Evolutionary conservation across 2,797 vertebrate species (phyloP), one percentile per base, ranked within the genome.

Genomic region (Sylvilagus floridanus): DNA sequence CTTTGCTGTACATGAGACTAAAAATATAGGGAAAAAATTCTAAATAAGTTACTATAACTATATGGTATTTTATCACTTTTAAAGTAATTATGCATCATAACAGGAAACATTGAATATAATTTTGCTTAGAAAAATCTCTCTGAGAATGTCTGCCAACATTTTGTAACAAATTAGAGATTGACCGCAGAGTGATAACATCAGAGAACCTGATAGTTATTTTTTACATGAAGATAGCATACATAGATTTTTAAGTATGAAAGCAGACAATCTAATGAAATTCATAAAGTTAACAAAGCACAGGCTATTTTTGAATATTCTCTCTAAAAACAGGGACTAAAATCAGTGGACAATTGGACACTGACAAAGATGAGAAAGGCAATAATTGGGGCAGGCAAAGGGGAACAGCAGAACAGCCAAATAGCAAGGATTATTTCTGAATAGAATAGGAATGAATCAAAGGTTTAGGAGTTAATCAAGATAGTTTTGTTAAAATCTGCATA

Each of bases 21-120:
- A 93, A 96, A 78, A 37, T 78, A 88, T 21, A 93, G 32, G 84
- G 26, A 86, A 78, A 76, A 97, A 95, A 90, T 66, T 50, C 65
- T 77, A 93, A 88, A 22, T 85, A 93, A 89, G 60, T 95, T 78
- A 19, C 79, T 66, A 57, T 81, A 95, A 65, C 63, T 82, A 17
- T 32, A 35, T 60, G 35, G 37, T 35, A 84, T 72, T 93, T 76
- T 91, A 87, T 82, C 81, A n/a, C 21, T 93, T 93, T 54, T 68
- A 52, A 83, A 88, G 50, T 91, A 72, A 90, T 84, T 78, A 32
- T 32, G 22, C 66, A 90, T 88, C 63, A 54, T 54, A 93, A 94
- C 21, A 76, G 28, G 42, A 71, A 95, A 95, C 92, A 73, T 8
- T 86, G 14, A 7, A 47, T 52, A 76, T 65, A 57, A 37, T 72